phyloP scores from a whole-genome alignment of 2,888 invertebrate genomes.

The Meta bourneti region DNA sequence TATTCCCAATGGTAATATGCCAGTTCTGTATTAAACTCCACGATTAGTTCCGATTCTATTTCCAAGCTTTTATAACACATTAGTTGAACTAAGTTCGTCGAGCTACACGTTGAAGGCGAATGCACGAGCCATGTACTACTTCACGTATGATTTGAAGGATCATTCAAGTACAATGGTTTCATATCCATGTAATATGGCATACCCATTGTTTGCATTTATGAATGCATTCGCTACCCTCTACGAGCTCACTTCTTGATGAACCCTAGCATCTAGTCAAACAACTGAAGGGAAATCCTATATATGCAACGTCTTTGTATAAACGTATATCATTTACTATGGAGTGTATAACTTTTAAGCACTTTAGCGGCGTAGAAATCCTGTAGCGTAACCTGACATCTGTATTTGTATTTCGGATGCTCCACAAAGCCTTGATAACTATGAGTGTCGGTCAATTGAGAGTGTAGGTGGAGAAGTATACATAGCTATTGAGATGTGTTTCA shows the following conservation, averaged over 20 bases:
- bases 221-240: neutral
- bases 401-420: constrained; percentile 65
- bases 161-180: constrained; percentile 13
- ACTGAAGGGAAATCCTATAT: constrained; percentile 8
- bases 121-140: constrained; percentile 28
- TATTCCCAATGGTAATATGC: neutral
- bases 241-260: constrained; percentile 22
- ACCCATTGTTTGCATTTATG: constrained; percentile 23
- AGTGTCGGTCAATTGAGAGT: constrained; percentile 22
- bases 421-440: constrained; percentile 46
- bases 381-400: constrained; percentile 44
- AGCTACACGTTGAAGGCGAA: constrained; percentile 21
- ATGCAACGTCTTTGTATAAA: constrained; percentile 38
- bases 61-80: constrained; percentile 4
- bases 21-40: neutral
- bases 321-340: constrained; percentile 40
- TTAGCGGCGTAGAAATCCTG: constrained; percentile 20
- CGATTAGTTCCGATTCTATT: neutral
- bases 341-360: constrained; percentile 53
- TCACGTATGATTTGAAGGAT: constrained; percentile 27
- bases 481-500: constrained; percentile 36
- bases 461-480: constrained; percentile 35
- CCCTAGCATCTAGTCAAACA: constrained; percentile 18
- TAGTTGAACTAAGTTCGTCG: neutral
- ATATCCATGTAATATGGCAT: constrained; percentile 14